Conservation (phyloP, 2,888 invertebrate genomes). For the Hipparchia sbordonii region DNA sequence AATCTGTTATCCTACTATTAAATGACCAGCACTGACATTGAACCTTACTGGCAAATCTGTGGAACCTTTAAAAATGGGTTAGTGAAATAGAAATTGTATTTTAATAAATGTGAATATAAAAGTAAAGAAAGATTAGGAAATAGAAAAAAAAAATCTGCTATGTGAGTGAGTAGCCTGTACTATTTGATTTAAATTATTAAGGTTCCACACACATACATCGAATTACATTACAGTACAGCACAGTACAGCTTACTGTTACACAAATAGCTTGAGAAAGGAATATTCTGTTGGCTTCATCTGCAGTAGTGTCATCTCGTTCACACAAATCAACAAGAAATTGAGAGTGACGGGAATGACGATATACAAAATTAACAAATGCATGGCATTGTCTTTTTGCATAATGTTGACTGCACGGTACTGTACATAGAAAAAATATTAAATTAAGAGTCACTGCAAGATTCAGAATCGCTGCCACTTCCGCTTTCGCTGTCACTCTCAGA, state of each 20-base stretch:
- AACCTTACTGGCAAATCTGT: conserved; percentile 44
- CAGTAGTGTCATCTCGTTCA: no score
- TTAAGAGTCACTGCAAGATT: conserved; percentile 56
- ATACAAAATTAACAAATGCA: no score
- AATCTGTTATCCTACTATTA: conserved; percentile 37
- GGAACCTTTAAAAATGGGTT: conserved; percentile 16
- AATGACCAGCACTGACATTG: conserved; percentile 53
- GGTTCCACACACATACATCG: conserved; percentile 20
- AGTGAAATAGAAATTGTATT: conserved; percentile 23
- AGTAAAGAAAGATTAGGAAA: conserved; percentile 7
- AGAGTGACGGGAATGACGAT: no score
- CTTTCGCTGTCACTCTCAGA: conserved; percentile 51
- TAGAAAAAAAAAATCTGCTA: not conserved
- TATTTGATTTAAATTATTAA: conserved; percentile 12
- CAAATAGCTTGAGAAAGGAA: no score
- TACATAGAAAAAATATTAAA: conserved; percentile 5
- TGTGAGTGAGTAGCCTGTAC: not conserved
- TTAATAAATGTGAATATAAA: conserved; percentile 1
- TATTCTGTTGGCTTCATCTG: no score
- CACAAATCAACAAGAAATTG: no score
- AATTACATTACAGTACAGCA: not conserved
- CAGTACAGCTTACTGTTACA: no score
- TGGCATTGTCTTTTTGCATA: no score
- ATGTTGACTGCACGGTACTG: not conserved
- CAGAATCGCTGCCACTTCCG: conserved; percentile 56